Base-by-base conservation (phyloP, 2,113 vertebrate species). In the Potamarius usumacintae region DNA sequence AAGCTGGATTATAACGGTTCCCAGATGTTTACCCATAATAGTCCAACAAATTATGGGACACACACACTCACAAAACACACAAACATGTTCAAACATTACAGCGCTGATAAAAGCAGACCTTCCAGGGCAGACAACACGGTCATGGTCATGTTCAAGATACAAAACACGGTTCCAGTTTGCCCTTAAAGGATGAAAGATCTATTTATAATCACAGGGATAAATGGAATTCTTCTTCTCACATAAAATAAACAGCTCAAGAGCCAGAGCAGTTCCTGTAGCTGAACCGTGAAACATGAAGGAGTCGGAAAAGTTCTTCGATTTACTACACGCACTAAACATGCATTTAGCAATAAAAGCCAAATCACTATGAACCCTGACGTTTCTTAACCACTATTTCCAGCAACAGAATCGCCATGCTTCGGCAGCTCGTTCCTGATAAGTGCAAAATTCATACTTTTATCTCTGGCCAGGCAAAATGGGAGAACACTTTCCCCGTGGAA, bases 401-500 rank as follows among this genome's bases (percentile, higher is more conserved):
- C 83, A 88, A 42, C 30, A 65, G 57, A 63, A 78, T 79, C 58
- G 58, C 53, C 82, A 71, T n/a, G 72, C 80, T 76, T 53, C 57
- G 85, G 86, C 91, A 89, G 90, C 92, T 88, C 53, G 90, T 87
- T 90, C 0, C 42, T 87, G 89, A 92, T 30, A 86, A 86, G 62
- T 86, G 89, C 87, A 87, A 90, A 93, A 83, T 85, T 60, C 90
- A 92, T 79, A 71, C 86, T 91, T 88, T 90, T 85, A 67, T 90
- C 90, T 93, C 90, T 90, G 89, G 76, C 82, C 86, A 14, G 1
- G 85, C 83, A 86, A 94, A 94, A 91, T 88, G 27, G 84, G 86
- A n/a, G 89, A 92, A 89, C 89, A 88, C 88, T 92, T 88, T 80
- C 87, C 90, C 86, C 55, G 90, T 88, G 88, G 89, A 91, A 89